Evolutionary conservation across 2,113 vertebrate genomes (phyloP), one percentile per base, ranked within the genome.

Genomic region (Cinclus mexicanus): DNA sequence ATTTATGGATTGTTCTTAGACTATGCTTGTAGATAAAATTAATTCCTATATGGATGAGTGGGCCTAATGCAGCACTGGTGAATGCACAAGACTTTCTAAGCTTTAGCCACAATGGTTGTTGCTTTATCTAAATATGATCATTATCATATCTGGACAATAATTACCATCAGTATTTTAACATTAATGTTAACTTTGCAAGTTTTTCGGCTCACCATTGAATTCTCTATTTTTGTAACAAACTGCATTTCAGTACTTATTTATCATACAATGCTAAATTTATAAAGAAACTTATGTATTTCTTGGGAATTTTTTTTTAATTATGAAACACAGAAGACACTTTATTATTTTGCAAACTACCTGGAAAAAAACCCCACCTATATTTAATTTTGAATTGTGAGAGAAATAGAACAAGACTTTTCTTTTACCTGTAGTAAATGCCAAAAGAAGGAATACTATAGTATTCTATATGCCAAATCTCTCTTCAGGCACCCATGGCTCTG

Each of bases 401-500:
- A 82, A 89, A 26, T 6, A 50, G n/a, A 83, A 46, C 5, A 53
- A 42, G 28, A 3, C 39, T 61, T 47, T 25, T 11, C 2, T 46
- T 46, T 60, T 70, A 47, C 11, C 18, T 9, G 11, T 26, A 83
- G 8, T 33, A 75, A 89, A 46, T 61, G 11, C 12, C 5, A 22
- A 39, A 70, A 61, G 10, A 53, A 90, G 20, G n/a, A 46, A 12
- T 12, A 29, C 4, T 72, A 18, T 29, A 44, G 24, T 59, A 35
- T n/a, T n/a, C n/a, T n/a, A n/a, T n/a, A 14, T 63, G 29, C 13
- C 60, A 55, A 46, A 49, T 93, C 12, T 93, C 69, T 95, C 14
- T 29, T 22, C 75, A 99, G 99, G 99, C 99, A 85, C 98, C 99
- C 6, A 99, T 99, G 99, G 99, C 99, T 87, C 95, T 99, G 37